Percentiles rank a stretch among this genome's conserved stretches.
Evolutionary conservation across 2,113 vertebrate genomes (phyloP).

Genomic region (Oplegnathus fasciatus): DNA sequence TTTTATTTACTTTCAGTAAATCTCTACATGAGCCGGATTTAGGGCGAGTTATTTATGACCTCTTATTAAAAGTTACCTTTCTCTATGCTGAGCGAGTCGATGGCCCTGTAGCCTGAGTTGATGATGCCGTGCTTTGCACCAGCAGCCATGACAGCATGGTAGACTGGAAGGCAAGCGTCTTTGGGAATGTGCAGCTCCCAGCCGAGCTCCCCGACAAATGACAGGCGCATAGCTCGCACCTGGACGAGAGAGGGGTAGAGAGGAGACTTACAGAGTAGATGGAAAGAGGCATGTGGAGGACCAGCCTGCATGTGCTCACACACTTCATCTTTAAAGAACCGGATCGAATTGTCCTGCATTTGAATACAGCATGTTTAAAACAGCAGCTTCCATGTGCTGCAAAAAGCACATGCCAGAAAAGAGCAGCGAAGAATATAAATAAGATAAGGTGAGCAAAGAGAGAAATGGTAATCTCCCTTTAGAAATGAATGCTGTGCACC

Average conservation of each 20-base stretch:
- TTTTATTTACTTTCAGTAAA: neutral
- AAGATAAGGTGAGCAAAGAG: constrained; percentile 36
- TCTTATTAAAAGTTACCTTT: constrained; percentile 86
- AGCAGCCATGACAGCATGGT: constrained; percentile 89
- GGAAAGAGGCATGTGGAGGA: constrained; percentile 11
- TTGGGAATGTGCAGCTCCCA: constrained; percentile 96
- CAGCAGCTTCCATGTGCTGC: too few relatives aligned
- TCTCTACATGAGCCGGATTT: neutral
- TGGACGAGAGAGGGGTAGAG: neutral
- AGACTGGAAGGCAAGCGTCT: constrained; percentile 89
- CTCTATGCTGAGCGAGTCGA: constrained; percentile 97
- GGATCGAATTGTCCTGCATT: too few relatives aligned
- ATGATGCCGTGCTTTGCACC: constrained; percentile 88
- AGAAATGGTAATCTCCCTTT: constrained; percentile 32
- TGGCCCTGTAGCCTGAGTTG: constrained; percentile 95
- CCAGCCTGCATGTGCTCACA: constrained; percentile 17
- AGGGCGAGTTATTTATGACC: neutral
- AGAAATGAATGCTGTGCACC: neutral
- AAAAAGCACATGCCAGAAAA: too few relatives aligned
- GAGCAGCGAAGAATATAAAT: too few relatives aligned
- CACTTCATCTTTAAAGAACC: neutral
- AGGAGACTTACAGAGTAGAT: constrained; percentile 35
- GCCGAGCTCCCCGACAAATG: constrained; percentile 95
- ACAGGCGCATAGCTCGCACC: constrained; percentile 93
- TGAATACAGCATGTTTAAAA: too few relatives aligned